Evolutionary conservation across 2,888 invertebrate genomes (phyloP).

Genomic region (Pediacus dermestoides): DNA sequence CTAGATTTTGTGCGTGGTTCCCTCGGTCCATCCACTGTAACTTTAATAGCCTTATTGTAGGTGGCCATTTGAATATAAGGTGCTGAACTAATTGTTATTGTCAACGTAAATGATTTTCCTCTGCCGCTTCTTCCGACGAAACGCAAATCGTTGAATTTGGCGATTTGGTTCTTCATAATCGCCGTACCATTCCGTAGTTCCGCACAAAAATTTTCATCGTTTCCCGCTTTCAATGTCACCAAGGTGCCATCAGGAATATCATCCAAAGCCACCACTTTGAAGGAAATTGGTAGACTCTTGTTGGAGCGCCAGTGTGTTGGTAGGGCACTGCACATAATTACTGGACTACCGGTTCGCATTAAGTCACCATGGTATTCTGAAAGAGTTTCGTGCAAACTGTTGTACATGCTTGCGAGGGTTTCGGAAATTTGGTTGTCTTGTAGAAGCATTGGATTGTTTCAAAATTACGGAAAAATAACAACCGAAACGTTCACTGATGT

Average conservation of each 20-base stretch:
- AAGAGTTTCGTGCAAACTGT: slow-evolving; percentile 72
- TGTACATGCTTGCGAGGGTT: slow-evolving; percentile 71
- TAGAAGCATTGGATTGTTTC: slow-evolving; percentile 65
- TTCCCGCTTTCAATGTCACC: slow-evolving; percentile 92
- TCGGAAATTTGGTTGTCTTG: slow-evolving; percentile 56
- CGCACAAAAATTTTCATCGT: slow-evolving; percentile 96
- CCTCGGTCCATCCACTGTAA: slow-evolving; percentile 97
- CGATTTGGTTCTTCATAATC: slow-evolving; percentile 96
- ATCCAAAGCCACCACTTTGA: slow-evolving; percentile 91
- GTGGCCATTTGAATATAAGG: slow-evolving; percentile 81
- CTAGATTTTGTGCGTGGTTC: slow-evolving; percentile 96
- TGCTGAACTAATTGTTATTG: slow-evolving; percentile 83
- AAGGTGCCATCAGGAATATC: slow-evolving; percentile 92
- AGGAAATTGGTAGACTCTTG: slow-evolving; percentile 93
- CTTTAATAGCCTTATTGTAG: slow-evolving; percentile 96
- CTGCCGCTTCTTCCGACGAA: slow-evolving; percentile 97
- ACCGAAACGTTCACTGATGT: too few species aligned
- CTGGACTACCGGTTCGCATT: slow-evolving; percentile 92
- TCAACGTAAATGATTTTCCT: slow-evolving; percentile 93
- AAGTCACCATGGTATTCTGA: slow-evolving; percentile 90
- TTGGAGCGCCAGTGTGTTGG: slow-evolving; percentile 97
- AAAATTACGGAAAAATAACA: too few species aligned
- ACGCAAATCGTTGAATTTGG: slow-evolving; percentile 96
- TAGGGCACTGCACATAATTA: slow-evolving; percentile 88
- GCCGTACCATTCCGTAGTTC: slow-evolving; percentile 92